Evolutionary conservation across 2,113 vertebrate genomes (phyloP), one percentile per base, ranked within the genome.

Genomic region (Equus przewalskii): DNA sequence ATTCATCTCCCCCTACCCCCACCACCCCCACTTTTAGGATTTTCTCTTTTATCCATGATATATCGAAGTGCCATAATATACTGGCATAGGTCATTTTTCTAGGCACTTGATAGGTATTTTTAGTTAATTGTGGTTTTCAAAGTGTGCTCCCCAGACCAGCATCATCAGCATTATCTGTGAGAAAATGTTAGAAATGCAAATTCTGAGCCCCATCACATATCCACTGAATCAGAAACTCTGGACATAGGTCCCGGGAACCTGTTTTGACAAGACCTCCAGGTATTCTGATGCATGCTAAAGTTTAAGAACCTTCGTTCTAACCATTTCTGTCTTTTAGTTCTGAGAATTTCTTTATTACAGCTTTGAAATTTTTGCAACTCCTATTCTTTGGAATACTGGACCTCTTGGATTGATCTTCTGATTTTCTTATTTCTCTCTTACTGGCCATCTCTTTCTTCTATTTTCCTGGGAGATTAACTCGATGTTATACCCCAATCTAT

Each of bases 381-480:
- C 7, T 85, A 15, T 75, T 76, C 72, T 81, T 83, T 83, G n/a
- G 14, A 60, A 41, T 93, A 41, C 10, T 75, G 6, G 28, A 49
- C 65, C 58, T 85, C 58, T 80, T 83, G 64, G 13, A 72, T 26
- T 70, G 70, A 46, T 33, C 76, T 51, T 91, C 78, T 10, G 9
- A 64, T 83, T 96, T 79, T 94, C 44, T 65, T 62, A 89, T 93
- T 91, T 95, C 54, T 89, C 33, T 89, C 30, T 93, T 91, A 46
- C 62, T 62, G 78, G 76, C 46, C 2, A 18, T 76, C 24, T 56
- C 19, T 93, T 90, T 84, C 60, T 89, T 91, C 46, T 85, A 19
- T 80, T 85, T 54, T 92, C 81, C 78, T 81, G 79, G 73, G 49
- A 69, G 7, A 51, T 84, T 84, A 75, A 26, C 19, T 73, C 41